Percentiles rank a stretch among this genome's conserved stretches.
Conservation (phyloP, 2,888 invertebrate genomes). For the Euproctis similis region DNA sequence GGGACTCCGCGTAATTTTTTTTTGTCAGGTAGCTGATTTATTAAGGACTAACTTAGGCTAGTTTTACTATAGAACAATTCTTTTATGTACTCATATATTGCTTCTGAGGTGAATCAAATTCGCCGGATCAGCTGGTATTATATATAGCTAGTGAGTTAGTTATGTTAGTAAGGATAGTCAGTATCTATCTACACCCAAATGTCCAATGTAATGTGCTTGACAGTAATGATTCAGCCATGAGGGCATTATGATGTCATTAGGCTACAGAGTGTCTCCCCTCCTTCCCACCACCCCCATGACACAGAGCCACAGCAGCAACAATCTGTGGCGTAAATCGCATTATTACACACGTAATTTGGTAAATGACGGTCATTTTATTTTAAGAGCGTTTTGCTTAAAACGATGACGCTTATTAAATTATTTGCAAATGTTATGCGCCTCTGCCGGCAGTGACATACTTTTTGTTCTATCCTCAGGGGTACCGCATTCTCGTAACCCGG, state of each 20-base stretch:
- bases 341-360: slow-evolving; percentile 2
- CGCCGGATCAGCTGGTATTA: too few species aligned
- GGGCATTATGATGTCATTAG: slow-evolving; percentile 4
- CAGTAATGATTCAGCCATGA: slow-evolving; percentile 3
- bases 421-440: background rate
- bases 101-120: too few species aligned
- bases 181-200: background rate
- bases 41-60: too few species aligned
- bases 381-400: slow-evolving; percentile 1
- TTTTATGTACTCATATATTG: too few species aligned
- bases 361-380: background rate
- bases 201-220: background rate
- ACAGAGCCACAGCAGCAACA: too few species aligned
- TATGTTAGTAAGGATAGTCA: background rate
- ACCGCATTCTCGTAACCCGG: too few species aligned
- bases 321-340: slow-evolving; percentile 1
- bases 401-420: slow-evolving; percentile 1
- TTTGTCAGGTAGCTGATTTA: too few species aligned
- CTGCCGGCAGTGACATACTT: too few species aligned
- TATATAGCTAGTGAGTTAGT: background rate
- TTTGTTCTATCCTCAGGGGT: too few species aligned
- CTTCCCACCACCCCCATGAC: too few species aligned
- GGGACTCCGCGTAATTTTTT: too few species aligned
- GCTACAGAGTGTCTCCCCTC: background rate
- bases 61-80: too few species aligned